phyloP scores from a whole-genome alignment of 2,113 vertebrate genomes.

The Pedetes capensis region DNA sequence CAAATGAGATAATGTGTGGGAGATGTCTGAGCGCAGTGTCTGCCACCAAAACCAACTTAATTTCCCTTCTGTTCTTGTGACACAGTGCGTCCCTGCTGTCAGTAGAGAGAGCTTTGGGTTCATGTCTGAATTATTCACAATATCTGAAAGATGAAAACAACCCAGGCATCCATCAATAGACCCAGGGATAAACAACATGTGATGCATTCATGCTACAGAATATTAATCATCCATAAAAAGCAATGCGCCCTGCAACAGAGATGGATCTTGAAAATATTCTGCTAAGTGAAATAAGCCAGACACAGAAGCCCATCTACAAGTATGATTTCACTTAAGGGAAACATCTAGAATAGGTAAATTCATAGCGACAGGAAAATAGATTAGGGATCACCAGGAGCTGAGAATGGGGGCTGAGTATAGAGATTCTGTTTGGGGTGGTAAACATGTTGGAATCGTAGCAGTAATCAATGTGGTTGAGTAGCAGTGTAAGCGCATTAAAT shows the following conservation, averaged over 20 bases:
- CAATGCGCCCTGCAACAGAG: background rate
- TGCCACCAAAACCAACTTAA: background rate
- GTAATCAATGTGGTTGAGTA: rapidly evolving
- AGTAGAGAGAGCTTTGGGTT: background rate
- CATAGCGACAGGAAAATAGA: background rate
- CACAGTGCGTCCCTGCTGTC: background rate
- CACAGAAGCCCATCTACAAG: background rate
- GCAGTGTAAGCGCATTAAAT: background rate
- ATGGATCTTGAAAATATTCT: background rate
- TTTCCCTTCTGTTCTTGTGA: background rate
- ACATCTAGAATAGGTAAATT: background rate
- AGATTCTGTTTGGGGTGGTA: background rate
- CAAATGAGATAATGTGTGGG: background rate
- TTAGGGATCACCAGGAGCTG: background rate
- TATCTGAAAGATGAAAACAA: background rate
- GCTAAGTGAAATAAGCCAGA: background rate
- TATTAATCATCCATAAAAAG: background rate
- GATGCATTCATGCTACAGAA: background rate
- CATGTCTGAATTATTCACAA: background rate
- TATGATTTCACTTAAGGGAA: background rate
- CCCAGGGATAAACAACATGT: background rate
- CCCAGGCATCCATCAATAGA: background rate
- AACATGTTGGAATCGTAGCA: background rate
- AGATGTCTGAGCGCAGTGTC: background rate
- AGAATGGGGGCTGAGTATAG: background rate